Base-by-base conservation (phyloP, 1,140 invertebrate genomes). In the Batillaria attramentaria region DNA sequence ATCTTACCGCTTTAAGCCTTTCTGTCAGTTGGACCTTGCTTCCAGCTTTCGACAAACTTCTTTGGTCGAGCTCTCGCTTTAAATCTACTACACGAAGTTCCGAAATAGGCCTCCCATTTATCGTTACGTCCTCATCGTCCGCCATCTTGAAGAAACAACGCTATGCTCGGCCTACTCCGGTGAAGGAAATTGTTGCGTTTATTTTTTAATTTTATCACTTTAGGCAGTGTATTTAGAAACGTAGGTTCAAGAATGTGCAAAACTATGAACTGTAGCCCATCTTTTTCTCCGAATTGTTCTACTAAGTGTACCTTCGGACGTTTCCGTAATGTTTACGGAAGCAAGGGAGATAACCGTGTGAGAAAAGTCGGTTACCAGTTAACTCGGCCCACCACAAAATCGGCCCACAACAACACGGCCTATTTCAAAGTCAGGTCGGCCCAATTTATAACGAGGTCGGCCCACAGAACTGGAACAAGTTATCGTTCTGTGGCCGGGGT, bases 41-140 rank as follows among this genome's bases (percentile, higher is more conserved):
- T 66, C 91, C 91, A 82, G 79, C 84, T 75, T 90, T 91, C 41
- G 90, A 87, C 18, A 92, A 83, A n/a, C 88, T 86, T 80, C 90
- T 79, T 84, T 88, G 90, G 39, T 91, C 90, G 13, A 91, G 87
- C 82, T 91, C 91, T 82, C 88, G 87, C 77, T 91, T 91, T 13
- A 92, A 80, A 84, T 92, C 91, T 33, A 89, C 87, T 13, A 92
- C 90, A 37, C 88, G 84, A 42, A 91, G 85, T 31, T 90, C 89
- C 37, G 85, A 81, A 42, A 91, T 35, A 68, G 84, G 81, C 73
- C 86, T 89, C 28, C 91, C 91, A 69, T 86, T 81, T 5, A 90
- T 72, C 46, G 85, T 78, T 28, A 87, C 42, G 62, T 87, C 86
- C 72, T 87, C 87, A 33, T 90, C 87, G 86, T 91, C 91, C 84